Evolutionary conservation across 1,140 invertebrate species (phyloP).

Genomic region (Muscidifurax raptorellus): DNA sequence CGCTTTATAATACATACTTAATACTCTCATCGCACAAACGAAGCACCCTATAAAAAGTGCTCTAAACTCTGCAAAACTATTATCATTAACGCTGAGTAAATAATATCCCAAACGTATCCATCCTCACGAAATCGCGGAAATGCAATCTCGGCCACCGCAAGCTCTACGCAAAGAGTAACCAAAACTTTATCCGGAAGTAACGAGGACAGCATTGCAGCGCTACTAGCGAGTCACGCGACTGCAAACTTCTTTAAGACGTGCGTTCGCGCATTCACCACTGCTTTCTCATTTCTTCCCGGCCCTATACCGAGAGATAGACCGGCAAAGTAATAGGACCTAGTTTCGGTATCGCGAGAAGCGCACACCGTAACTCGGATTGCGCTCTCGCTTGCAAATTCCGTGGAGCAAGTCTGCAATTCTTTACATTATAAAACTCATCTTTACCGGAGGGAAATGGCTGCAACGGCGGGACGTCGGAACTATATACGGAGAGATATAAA

Average conservation of each 20-base stretch:
- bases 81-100: no score
- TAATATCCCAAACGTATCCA: no score
- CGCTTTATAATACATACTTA: no score
- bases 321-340: constrained; percentile 43
- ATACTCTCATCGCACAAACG: no score
- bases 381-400: constrained; percentile 20
- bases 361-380: constrained; percentile 14
- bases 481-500: background rate
- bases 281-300: constrained; percentile 28
- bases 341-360: background rate
- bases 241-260: constrained; percentile 25
- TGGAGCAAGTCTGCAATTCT: constrained; percentile 21
- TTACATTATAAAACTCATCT: constrained; percentile 42
- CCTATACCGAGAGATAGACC: background rate
- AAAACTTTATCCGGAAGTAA: constrained; percentile 10
- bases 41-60: no score
- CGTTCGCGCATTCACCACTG: constrained; percentile 21
- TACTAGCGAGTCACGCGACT: background rate
- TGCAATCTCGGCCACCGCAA: no score
- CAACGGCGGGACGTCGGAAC: background rate
- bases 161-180: background rate
- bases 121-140: no score
- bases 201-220: background rate
- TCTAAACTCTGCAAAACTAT: no score
- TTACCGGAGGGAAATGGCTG: background rate